These are phyloP conservation scores for Spatulosminthurus flaviceps DNA, from an alignment of 2,888 invertebrate genomes.

Conservation along the genomic window DNA sequence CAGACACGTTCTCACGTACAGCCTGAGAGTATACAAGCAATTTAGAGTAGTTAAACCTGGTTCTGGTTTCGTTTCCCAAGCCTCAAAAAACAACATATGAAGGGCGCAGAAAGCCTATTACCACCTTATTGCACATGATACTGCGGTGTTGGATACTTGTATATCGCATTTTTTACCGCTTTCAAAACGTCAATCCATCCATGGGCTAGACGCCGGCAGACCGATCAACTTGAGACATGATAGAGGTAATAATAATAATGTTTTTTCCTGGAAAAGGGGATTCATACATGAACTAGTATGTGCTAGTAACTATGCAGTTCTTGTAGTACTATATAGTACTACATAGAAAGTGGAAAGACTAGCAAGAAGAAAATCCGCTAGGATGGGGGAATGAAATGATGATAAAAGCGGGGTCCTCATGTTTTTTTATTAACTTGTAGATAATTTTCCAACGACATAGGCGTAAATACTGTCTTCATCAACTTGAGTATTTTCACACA, in stretches of 20 bases:
- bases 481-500: background rate
- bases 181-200: slow-evolving; percentile 18
- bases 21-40: background rate
- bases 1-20: slow-evolving; percentile 37
- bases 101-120: background rate
- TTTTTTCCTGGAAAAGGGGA: background rate
- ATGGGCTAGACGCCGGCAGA: background rate
- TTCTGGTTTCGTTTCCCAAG: background rate
- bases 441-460: background rate
- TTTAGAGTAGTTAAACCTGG: background rate
- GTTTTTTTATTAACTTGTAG: slow-evolving; percentile 1
- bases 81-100: background rate
- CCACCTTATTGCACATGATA: background rate
- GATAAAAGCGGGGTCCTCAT: background rate
- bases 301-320: no score
- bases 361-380: background rate
- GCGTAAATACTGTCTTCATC: background rate
- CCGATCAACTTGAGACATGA: slow-evolving; percentile 14
- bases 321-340: no score
- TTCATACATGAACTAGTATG: no score
- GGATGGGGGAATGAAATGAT: background rate
- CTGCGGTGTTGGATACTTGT: background rate
- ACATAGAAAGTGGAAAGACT: no score
- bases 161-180: background rate
- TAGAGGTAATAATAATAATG: slow-evolving; percentile 3